A percentile compares a stretch with the other conserved stretches of the same genome.
Evolutionary conservation across 2,888 invertebrate species (phyloP).

Genomic region (Frankliniella fusca): DNA sequence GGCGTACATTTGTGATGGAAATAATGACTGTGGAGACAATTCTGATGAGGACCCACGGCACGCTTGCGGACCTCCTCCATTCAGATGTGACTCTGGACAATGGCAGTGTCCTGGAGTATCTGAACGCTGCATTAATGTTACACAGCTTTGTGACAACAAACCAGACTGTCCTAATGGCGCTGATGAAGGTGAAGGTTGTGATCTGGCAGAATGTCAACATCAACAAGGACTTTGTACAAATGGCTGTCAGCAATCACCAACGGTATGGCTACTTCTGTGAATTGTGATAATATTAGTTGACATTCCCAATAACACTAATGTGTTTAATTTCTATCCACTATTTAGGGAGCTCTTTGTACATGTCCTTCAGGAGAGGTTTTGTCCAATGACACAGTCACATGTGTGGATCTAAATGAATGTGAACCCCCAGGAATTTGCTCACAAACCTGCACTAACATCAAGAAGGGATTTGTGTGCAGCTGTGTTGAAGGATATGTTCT

Average conservation of each 20-base stretch:
- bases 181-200: constrained; percentile 90
- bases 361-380: constrained; percentile 87
- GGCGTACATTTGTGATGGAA: constrained; percentile 89
- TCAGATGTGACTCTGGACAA: constrained; percentile 68
- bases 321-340: constrained; percentile 34
- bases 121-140: constrained; percentile 77
- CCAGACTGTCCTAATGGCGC: constrained; percentile 88
- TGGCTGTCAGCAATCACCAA: constrained; percentile 79
- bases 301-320: not conserved
- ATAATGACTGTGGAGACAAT: constrained; percentile 87
- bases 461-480: constrained; percentile 82
- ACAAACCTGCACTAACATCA: constrained; percentile 84
- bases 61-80: constrained; percentile 74
- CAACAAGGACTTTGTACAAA: constrained; percentile 74
- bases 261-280: constrained; percentile 42
- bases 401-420: constrained; percentile 84
- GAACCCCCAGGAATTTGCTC: constrained; percentile 84
- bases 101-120: constrained; percentile 85
- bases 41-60: constrained; percentile 82
- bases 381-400: constrained; percentile 61
- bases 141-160: constrained; percentile 82
- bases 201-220: constrained; percentile 71
- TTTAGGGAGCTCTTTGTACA: constrained; percentile 75
- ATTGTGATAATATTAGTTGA: not conserved
- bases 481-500: constrained; percentile 81